phyloP scores from a whole-genome alignment of 2,113 vertebrate genomes.

The Poeciliopsis prolifica region DNA sequence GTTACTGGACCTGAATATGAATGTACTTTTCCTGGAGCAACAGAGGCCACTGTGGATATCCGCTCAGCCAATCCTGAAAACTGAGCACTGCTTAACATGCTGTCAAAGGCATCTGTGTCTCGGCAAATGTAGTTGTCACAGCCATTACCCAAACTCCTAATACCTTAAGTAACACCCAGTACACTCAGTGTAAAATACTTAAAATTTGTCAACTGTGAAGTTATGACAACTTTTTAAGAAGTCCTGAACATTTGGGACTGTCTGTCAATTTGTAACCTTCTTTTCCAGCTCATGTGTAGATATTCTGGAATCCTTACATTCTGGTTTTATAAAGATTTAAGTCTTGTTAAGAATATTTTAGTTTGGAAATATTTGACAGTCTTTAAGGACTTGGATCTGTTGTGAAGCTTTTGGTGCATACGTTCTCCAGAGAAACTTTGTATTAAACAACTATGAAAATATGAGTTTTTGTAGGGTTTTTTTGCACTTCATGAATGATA shows the following conservation, averaged over 20 bases:
- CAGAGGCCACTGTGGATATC: neutral
- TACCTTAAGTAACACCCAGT: neutral
- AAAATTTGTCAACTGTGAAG: neutral
- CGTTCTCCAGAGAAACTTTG: slow-evolving; percentile 75
- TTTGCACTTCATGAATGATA: neutral
- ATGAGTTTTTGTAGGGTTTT: neutral
- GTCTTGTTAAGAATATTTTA: slow-evolving; percentile 38
- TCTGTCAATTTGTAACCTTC: neutral
- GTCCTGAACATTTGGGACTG: too few relatives aligned
- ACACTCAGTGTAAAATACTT: neutral
- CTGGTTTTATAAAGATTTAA: slow-evolving; percentile 29
- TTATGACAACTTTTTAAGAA: too few relatives aligned
- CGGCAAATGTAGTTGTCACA: neutral
- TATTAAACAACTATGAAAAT: slow-evolving; percentile 52
- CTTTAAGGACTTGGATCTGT: slow-evolving; percentile 49
- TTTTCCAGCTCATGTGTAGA: slow-evolving; percentile 20
- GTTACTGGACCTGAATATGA: neutral
- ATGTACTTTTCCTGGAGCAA: neutral
- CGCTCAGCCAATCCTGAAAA: neutral
- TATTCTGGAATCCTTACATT: slow-evolving; percentile 32
- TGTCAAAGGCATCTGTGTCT: neutral
- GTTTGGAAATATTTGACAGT: slow-evolving; percentile 33
- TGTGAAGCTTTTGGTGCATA: slow-evolving; percentile 67
- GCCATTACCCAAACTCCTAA: neutral
- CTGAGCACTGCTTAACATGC: neutral